Conservation (phyloP, 2,113 vertebrate genomes). For the Pluvianellus socialis region DNA sequence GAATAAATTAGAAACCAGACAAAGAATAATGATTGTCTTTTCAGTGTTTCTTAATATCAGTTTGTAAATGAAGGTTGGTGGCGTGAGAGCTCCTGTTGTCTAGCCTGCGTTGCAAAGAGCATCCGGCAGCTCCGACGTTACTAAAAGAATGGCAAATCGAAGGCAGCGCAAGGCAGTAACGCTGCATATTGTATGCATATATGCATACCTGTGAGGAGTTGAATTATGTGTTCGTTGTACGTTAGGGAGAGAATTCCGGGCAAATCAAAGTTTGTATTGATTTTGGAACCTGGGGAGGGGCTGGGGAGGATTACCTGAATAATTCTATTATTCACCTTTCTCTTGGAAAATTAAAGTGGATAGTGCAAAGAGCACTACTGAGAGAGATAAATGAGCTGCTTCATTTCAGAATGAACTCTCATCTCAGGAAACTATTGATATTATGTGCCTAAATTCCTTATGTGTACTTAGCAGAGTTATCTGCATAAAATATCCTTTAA, state of each 20-base stretch:
- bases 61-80: neutral
- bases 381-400: constrained; percentile 57
- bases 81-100: neutral
- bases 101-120: neutral
- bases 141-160: constrained; percentile 32
- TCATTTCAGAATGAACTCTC: constrained; percentile 40
- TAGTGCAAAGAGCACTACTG: constrained; percentile 46
- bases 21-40: constrained; percentile 52
- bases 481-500: constrained; percentile 51
- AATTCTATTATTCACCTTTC: constrained; percentile 66
- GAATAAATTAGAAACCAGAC: constrained; percentile 47
- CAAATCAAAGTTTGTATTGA: constrained; percentile 71
- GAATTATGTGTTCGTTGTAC: constrained; percentile 31
- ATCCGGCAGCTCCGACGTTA: neutral
- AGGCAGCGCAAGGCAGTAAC: neutral
- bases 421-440: constrained; percentile 23
- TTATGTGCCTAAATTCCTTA: constrained; percentile 38
- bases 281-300: constrained; percentile 10
- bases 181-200: constrained; percentile 2
- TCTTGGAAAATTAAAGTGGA: constrained; percentile 66
- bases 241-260: constrained; percentile 21
- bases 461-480: constrained; percentile 1
- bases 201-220: neutral
- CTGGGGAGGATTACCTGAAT: constrained; percentile 46
- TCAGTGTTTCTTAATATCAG: neutral